Conservation (phyloP, 2,797 vertebrate species). For the Delichon dasypus region DNA sequence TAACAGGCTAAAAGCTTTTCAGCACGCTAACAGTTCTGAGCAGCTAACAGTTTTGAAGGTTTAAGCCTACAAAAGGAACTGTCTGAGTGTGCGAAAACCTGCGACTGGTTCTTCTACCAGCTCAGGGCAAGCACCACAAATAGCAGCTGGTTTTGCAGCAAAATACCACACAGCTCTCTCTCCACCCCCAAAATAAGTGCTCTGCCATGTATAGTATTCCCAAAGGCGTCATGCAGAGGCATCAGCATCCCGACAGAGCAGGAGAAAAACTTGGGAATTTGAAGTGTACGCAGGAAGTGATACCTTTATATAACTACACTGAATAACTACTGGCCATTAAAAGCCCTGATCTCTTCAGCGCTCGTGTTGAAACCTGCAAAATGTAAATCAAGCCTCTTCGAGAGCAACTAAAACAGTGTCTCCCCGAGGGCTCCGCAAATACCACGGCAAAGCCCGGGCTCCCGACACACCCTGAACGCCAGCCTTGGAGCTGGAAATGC, state of each 20-base stretch:
- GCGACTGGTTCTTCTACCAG: neutral
- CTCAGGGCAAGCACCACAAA: conserved; percentile 34
- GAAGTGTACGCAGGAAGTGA: neutral
- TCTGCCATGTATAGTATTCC: conserved; percentile 7
- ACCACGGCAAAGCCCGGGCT: conserved; percentile 61
- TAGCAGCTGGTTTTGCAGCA: conserved; percentile 44
- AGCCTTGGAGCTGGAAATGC: neutral
- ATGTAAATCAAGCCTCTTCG: conserved; percentile 71
- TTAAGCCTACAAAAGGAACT: neutral
- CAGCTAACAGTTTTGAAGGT: neutral
- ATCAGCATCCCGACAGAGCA: neutral
- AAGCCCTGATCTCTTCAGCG: conserved; percentile 35
- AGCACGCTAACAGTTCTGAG: neutral
- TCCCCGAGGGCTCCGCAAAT: conserved; percentile 73
- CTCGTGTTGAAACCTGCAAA: conserved; percentile 75
- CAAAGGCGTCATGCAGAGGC: neutral
- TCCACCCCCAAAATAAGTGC: conserved; percentile 6
- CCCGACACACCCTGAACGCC: neutral
- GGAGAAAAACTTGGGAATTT: conserved; percentile 35
- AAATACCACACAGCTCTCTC: neutral
- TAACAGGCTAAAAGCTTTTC: neutral
- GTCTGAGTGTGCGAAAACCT: neutral
- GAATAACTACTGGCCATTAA: conserved; percentile 66
- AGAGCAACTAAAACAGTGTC: conserved; percentile 74
- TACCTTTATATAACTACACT: conserved; percentile 64